Evolutionary conservation across 1,140 invertebrate species (phyloP), one percentile per base, ranked within the genome.

Genomic region (Nephila pilipes): DNA sequence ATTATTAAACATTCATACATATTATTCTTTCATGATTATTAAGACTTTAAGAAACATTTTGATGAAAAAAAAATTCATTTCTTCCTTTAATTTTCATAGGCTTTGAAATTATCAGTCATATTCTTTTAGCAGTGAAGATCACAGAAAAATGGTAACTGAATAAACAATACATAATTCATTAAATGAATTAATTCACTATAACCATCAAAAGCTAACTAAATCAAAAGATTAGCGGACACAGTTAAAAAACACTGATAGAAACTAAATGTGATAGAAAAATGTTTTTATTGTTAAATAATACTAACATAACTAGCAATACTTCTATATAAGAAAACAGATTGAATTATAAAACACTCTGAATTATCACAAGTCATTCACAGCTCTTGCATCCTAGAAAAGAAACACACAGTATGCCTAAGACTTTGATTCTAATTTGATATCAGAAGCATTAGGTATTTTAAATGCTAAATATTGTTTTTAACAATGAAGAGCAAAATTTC

Each of bases 261-360:
- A 25, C 6, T 36, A 75, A 75, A 18, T 25, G 14, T 75, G 29
- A 29, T 75, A 81, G 6, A 81, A 81, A 81, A 81, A 81, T 55
- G 32, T 81, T n/a, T 81, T 81, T 81, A 81, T 81, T n/a, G n/a
- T n/a, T 81, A 81, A 81, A 81, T 81, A 81, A 81, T 25, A 54
- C 80, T 81, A 81, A 81, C 16, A 54, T n/a, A 81, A 54, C 80
- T 55, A 81, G 80, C 36, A 81, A 38, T 81, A 55, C 36, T 46
- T 85, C 32, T 85, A 58, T 85, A 85, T n/a, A 85, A 18, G 20
- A 29, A 58, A 85, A 85, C 57, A 60, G 22, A 85, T 60, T 32
- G 29, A 36, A 60, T 58, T 83, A 83, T 83, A 83, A 83, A 83
- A 83, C 80, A 83, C 29, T 38, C 83, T 25, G 22, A 60, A 85